Evolutionary conservation across 1,140 invertebrate species (phyloP).

Genomic region (Aphelenchoides besseyi): DNA sequence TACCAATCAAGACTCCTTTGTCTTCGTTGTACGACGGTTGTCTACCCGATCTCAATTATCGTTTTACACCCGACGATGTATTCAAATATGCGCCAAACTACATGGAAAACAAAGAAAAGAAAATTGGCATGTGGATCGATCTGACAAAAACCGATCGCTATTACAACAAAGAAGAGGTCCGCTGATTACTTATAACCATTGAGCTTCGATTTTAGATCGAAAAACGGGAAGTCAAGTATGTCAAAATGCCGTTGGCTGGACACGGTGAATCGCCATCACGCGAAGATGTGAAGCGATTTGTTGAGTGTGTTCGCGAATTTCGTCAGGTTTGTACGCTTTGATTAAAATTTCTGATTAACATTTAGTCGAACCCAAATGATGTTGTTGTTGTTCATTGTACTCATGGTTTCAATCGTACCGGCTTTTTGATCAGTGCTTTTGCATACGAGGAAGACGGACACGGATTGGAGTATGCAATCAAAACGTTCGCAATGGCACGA

Average conservation of each 20-base stretch:
- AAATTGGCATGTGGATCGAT: slow-evolving; percentile 90
- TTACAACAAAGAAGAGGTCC: slow-evolving; percentile 78
- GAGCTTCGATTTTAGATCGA: slow-evolving; percentile 62
- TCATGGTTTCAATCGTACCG: slow-evolving; percentile 96
- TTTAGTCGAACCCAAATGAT: slow-evolving; percentile 46
- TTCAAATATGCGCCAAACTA: slow-evolving; percentile 33
- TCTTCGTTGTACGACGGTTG: slow-evolving; percentile 51
- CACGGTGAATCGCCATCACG: slow-evolving; percentile 60
- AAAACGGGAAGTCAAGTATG: slow-evolving; percentile 69
- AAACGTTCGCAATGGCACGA: slow-evolving; percentile 72
- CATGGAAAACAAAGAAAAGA: slow-evolving; percentile 68
- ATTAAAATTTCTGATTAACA: slow-evolving; percentile 2
- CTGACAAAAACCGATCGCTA: slow-evolving; percentile 89
- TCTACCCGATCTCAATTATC: slow-evolving; percentile 40
- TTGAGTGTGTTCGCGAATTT: slow-evolving; percentile 58
- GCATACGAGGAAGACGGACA: slow-evolving; percentile 75
- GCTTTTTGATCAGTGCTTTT: slow-evolving; percentile 84
- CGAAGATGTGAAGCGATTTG: slow-evolving; percentile 62
- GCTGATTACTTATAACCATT: slow-evolving; percentile 76
- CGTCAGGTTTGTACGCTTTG: slow-evolving; percentile 25
- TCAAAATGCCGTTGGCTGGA: slow-evolving; percentile 69
- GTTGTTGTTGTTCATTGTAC: slow-evolving; percentile 84
- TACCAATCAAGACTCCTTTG: slow-evolving; percentile 62
- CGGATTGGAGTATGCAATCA: slow-evolving; percentile 76
- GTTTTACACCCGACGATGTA: slow-evolving; percentile 49